phyloP scores from a whole-genome alignment of 64 coral and sea anemone genomes.

The Montipora foliosa region DNA sequence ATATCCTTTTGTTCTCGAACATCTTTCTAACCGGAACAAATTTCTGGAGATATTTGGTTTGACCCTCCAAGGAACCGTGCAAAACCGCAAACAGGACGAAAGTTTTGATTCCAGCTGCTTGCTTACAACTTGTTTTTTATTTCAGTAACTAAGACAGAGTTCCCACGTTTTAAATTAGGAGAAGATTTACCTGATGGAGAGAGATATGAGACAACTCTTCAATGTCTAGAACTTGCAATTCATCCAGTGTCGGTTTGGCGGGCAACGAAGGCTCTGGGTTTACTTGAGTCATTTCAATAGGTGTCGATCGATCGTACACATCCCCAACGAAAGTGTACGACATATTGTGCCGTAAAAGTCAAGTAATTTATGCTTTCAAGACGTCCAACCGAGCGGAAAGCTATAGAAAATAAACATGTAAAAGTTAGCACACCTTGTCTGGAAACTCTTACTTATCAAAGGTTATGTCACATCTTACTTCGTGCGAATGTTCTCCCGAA shows the following conservation, averaged over 20 bases:
- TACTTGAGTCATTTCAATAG: constrained; percentile 42
- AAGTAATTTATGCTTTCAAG: too few species aligned
- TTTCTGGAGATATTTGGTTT: too few species aligned
- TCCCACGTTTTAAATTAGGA: neutral
- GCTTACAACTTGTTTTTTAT: neutral
- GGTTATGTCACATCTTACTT: neutral
- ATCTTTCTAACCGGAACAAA: too few species aligned
- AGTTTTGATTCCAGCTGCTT: too few species aligned
- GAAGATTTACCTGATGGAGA: constrained; percentile 47
- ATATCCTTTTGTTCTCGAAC: too few species aligned
- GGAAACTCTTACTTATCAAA: neutral
- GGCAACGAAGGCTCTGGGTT: constrained; percentile 19
- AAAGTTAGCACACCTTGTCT: neutral
- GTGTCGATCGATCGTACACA: constrained; percentile 27
- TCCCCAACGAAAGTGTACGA: constrained; percentile 35
- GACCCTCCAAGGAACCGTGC: too few species aligned
- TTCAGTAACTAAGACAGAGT: neutral
- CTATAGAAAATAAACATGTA: neutral
- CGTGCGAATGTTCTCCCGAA: neutral
- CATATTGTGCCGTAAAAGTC: neutral
- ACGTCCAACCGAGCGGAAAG: neutral
- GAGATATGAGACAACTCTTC: constrained; percentile 59
- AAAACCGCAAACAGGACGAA: neutral
- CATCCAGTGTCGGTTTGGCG: neutral
- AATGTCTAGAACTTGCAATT: constrained; percentile 29